A percentile compares a stretch with the other conserved stretches of the same genome.
phyloP scores from a whole-genome alignment of 2,888 invertebrate species.

The Lamellibrachia satsuma region DNA sequence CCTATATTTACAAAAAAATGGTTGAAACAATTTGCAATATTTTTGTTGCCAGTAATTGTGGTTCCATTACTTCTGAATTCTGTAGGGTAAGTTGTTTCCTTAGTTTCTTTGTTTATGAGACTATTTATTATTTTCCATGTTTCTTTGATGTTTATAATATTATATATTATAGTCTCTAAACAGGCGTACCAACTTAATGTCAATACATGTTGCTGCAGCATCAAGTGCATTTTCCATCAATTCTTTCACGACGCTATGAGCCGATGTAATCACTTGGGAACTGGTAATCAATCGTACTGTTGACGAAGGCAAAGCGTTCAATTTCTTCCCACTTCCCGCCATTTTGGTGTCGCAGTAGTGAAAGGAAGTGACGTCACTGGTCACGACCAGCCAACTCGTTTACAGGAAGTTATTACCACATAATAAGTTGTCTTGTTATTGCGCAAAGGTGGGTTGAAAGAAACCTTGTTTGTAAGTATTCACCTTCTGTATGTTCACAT shows the following conservation, averaged over 20 bases:
- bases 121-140: too few relatives aligned
- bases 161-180: not conserved
- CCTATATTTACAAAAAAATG: too few relatives aligned
- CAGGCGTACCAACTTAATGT: slow-evolving; percentile 55
- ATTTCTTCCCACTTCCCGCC: not conserved
- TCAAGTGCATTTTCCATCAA: slow-evolving; percentile 60
- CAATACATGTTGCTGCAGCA: slow-evolving; percentile 54
- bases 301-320: slow-evolving; percentile 55
- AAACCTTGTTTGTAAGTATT: slow-evolving; percentile 4
- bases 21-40: too few relatives aligned
- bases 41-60: too few relatives aligned
- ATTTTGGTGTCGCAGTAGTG: not conserved
- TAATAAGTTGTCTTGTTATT: slow-evolving; percentile 10
- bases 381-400: not conserved
- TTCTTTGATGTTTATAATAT: not conserved
- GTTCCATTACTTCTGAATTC: too few relatives aligned
- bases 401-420: slow-evolving; percentile 7
- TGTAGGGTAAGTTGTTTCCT: too few relatives aligned
- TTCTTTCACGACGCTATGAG: slow-evolving; percentile 60
- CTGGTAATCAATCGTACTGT: slow-evolving; percentile 69
- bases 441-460: slow-evolving; percentile 17
- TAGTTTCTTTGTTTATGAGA: too few relatives aligned
- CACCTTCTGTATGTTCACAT: not conserved
- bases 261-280: slow-evolving; percentile 71
- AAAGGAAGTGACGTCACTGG: not conserved